A percentile compares a stretch with the other conserved stretches of the same genome.
phyloP scores from a whole-genome alignment of 64 coral and sea anemone genomes.

The Actinia equina region DNA sequence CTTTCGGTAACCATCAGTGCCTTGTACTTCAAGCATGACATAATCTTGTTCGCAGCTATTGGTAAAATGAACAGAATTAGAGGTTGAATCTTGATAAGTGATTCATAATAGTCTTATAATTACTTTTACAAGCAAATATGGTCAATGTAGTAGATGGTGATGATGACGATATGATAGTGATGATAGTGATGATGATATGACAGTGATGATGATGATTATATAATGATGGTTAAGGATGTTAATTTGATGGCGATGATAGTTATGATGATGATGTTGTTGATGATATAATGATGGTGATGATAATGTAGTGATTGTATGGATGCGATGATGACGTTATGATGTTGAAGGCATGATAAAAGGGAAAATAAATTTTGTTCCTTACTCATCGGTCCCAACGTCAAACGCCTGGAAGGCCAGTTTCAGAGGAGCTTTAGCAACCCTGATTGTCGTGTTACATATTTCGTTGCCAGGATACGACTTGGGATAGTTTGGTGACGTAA shows the following conservation, averaged over 20 bases:
- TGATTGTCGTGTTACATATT: slow-evolving; percentile 87
- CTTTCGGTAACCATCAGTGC: slow-evolving; percentile 46
- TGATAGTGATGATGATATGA: no score
- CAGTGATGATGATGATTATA: no score
- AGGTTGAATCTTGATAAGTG: not conserved
- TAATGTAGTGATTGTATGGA: not conserved
- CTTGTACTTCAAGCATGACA: slow-evolving; percentile 60
- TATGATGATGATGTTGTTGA: not conserved
- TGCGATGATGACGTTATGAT: not conserved
- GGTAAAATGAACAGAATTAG: not conserved
- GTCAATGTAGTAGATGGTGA: no score
- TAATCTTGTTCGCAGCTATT: slow-evolving; percentile 87
- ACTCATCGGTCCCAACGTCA: slow-evolving; percentile 82
- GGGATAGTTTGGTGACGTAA: slow-evolving; percentile 98
- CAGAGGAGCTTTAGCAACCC: slow-evolving; percentile 80
- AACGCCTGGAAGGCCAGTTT: slow-evolving; percentile 92
- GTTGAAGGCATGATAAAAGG: not conserved
- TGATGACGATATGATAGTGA: no score
- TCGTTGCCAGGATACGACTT: slow-evolving; percentile 93
- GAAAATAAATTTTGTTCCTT: slow-evolving; percentile 4
- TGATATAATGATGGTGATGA: not conserved
- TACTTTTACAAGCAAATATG: no score
- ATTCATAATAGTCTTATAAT: no score
- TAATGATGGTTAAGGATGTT: no score
- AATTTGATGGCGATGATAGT: no score